Conservation (phyloP, 1,140 invertebrate species). For the Bicyclus anynana region DNA sequence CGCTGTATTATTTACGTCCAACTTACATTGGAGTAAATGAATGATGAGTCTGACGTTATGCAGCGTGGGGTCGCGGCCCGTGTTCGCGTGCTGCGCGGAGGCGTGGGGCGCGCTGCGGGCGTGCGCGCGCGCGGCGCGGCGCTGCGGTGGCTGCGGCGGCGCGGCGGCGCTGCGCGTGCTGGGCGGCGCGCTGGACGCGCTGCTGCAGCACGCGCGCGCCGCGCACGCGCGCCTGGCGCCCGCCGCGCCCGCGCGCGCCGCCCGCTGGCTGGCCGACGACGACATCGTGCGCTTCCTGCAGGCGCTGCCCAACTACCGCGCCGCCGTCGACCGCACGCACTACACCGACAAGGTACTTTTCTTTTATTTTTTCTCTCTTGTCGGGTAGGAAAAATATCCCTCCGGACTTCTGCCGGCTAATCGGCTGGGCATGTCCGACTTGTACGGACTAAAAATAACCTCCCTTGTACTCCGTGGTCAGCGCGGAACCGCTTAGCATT, state of each 20-base stretch:
- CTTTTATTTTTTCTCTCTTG: not conserved
- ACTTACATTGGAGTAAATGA: too few species aligned
- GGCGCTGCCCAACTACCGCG: conserved; percentile 72
- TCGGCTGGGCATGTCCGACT: too few species aligned
- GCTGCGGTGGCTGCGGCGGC: conserved; percentile 42
- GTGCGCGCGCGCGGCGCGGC: conserved; percentile 29
- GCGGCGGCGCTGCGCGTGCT: conserved; percentile 28
- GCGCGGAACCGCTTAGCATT: too few species aligned
- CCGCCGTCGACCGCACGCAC: conserved; percentile 32
- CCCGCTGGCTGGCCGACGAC: conserved; percentile 95
- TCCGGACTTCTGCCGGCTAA: too few species aligned
- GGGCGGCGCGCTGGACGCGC: conserved; percentile 14
- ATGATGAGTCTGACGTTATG: not conserved
- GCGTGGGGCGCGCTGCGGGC: conserved; percentile 30
- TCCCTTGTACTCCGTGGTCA: too few species aligned
- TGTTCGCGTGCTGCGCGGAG: conserved; percentile 37
- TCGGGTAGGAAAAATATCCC: too few species aligned
- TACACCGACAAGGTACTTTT: conserved; percentile 20
- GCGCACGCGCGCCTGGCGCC: conserved; percentile 83
- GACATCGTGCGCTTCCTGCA: conserved; percentile 95
- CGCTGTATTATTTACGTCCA: too few species aligned
- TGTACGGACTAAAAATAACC: too few species aligned
- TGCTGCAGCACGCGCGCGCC: conserved; percentile 31
- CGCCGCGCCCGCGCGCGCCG: conserved; percentile 88
- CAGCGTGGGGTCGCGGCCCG: conserved; percentile 28